Percentiles rank a stretch among this genome's conserved stretches.
Conservation (phyloP, 2,888 invertebrate species). For the Homarus gammarus region DNA sequence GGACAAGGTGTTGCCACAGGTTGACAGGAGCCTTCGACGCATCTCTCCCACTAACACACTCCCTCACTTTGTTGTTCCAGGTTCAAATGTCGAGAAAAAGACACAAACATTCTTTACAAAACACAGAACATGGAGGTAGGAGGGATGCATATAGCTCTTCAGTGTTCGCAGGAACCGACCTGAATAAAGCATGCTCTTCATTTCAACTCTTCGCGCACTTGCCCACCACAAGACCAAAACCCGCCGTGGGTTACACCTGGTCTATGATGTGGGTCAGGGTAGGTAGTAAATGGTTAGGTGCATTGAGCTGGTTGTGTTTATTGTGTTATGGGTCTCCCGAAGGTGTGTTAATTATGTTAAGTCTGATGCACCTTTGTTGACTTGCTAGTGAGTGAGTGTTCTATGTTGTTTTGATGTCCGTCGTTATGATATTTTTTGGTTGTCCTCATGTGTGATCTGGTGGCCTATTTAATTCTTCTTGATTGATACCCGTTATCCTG, state of each 20-base stretch:
- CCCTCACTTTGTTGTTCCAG: slow-evolving; percentile 46
- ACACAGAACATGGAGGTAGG: slow-evolving; percentile 43
- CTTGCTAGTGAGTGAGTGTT: no score
- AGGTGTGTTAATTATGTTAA: no score
- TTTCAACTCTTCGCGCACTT: slow-evolving; percentile 25
- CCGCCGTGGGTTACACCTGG: slow-evolving; percentile 3
- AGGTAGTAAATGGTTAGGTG: background rate
- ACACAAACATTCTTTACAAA: slow-evolving; percentile 44
- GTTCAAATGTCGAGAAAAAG: slow-evolving; percentile 49
- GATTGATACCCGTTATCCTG: no score
- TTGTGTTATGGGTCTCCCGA: no score
- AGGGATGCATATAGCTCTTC: slow-evolving; percentile 21
- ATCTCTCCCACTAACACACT: slow-evolving; percentile 45
- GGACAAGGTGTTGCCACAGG: no score
- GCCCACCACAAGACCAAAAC: slow-evolving; percentile 17
- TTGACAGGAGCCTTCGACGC: no score
- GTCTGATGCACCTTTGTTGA: no score
- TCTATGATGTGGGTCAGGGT: background rate
- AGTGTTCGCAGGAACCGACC: slow-evolving; percentile 21
- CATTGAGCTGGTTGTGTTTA: background rate
- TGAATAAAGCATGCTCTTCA: slow-evolving; percentile 57
- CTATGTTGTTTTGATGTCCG: no score
- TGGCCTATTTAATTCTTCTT: no score
- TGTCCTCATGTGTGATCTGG: no score
- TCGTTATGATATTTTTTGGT: no score